These are phyloP conservation scores for Prorops nasuta DNA, from an alignment of 1,140 invertebrate species.

Conservation along the genomic window DNA sequence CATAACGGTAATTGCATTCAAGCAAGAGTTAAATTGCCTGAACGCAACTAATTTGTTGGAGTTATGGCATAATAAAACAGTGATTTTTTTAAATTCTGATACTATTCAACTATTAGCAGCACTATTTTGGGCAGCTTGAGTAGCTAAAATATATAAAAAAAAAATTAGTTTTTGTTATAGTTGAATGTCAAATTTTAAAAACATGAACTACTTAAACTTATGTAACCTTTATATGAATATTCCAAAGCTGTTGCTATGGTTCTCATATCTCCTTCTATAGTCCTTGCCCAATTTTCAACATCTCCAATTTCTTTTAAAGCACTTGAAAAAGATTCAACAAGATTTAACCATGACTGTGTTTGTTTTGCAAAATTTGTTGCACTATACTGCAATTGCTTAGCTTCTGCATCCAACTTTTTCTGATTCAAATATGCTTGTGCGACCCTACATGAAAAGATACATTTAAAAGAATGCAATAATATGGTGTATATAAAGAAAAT, in stretches of 20 bases:
- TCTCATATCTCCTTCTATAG: slow-evolving; percentile 95
- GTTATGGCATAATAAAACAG: too few relatives aligned
- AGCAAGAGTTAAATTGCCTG: too few relatives aligned
- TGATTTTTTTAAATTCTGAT: too few relatives aligned
- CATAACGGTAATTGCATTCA: too few relatives aligned
- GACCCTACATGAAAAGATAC: slow-evolving; percentile 62
- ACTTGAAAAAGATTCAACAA: slow-evolving; percentile 94
- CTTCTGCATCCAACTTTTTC: slow-evolving; percentile 94
- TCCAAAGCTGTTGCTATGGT: slow-evolving; percentile 90
- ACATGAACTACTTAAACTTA: too few relatives aligned
- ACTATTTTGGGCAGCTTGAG: slow-evolving; percentile 20
- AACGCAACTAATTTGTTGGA: too few relatives aligned
- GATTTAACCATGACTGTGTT: slow-evolving; percentile 90
- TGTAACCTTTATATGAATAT: slow-evolving; percentile 87
- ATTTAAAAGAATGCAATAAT: slow-evolving; percentile 8
- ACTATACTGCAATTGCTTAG: slow-evolving; percentile 92
- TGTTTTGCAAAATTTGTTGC: slow-evolving; percentile 94
- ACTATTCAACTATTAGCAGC: slow-evolving; percentile 12
- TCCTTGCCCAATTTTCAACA: slow-evolving; percentile 97
- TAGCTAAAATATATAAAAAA: slow-evolving; percentile 18
- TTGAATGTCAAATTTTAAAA: too few relatives aligned
- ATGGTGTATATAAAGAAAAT: slow-evolving; percentile 1
- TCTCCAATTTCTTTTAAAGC: slow-evolving; percentile 97
- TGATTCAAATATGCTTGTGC: slow-evolving; percentile 98
- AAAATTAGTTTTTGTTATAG: background rate